Percentiles rank a stretch among this genome's conserved stretches.
phyloP scores from a whole-genome alignment of 2,797 vertebrate species.

The Malurus splendens region DNA sequence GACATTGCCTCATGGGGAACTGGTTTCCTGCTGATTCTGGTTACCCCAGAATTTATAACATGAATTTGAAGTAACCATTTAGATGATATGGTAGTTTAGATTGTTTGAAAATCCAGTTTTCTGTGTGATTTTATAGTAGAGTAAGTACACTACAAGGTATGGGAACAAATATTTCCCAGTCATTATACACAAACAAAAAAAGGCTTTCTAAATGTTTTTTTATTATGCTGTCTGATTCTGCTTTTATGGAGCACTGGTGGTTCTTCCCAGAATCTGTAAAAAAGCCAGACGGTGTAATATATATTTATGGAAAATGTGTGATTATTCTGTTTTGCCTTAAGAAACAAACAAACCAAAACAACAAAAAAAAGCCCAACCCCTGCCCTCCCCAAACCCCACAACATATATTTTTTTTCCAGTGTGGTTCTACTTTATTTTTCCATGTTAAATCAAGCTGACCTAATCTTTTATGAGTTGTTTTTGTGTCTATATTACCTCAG shows the following conservation, averaged over 20 bases:
- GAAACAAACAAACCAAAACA: neutral
- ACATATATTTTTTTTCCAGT: neutral
- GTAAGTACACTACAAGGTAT: neutral
- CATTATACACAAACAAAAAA: neutral
- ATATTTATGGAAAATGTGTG: neutral
- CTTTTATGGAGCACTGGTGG: neutral
- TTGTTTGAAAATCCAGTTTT: neutral
- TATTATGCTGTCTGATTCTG: neutral
- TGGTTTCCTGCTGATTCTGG: neutral
- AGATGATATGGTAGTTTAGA: neutral
- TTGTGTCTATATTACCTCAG: slow-evolving; percentile 31
- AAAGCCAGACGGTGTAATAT: neutral
- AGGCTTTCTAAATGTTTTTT: neutral
- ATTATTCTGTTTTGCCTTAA: neutral
- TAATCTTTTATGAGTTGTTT: neutral
- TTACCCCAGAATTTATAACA: neutral
- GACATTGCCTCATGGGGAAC: neutral
- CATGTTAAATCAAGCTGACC: slow-evolving; percentile 18
- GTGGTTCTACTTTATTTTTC: neutral
- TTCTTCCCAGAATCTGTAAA: neutral
- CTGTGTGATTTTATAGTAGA: neutral
- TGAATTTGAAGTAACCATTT: neutral
- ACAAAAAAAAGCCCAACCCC: neutral
- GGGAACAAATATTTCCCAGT: neutral
- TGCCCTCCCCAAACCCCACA: neutral